Evolutionary conservation across 2,888 invertebrate genomes (phyloP).

Genomic region (Abrostola tripartita): DNA sequence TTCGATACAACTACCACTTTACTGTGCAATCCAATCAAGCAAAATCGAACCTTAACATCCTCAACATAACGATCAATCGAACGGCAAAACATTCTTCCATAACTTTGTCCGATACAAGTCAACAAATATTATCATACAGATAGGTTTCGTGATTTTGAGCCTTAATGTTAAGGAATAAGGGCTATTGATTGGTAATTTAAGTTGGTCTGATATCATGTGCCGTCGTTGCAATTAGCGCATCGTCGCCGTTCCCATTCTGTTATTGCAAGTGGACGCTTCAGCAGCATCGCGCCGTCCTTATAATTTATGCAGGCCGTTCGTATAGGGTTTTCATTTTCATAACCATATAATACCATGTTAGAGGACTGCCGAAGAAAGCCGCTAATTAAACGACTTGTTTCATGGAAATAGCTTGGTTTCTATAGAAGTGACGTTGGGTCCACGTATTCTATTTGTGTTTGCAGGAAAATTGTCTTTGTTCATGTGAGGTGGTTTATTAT

Average conservation of each 20-base stretch:
- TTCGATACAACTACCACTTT: constrained; percentile 48
- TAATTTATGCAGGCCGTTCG: constrained; percentile 38
- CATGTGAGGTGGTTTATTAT: no score
- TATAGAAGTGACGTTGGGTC: neutral
- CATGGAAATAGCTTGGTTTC: neutral
- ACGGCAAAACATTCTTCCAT: constrained; percentile 41
- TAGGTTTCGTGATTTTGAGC: constrained; percentile 26
- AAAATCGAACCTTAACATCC: constrained; percentile 22
- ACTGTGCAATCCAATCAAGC: neutral
- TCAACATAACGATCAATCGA: constrained; percentile 5
- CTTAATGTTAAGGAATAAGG: neutral
- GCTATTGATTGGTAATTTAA: constrained; percentile 4
- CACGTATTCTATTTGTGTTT: no score
- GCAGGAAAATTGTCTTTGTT: no score
- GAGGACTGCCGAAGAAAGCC: constrained; percentile 13
- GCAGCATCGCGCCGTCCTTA: constrained; percentile 30
- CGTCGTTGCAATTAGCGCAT: constrained; percentile 62
- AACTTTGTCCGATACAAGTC: constrained; percentile 56
- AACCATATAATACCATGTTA: constrained; percentile 12
- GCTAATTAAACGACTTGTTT: constrained; percentile 20
- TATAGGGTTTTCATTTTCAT: constrained; percentile 26
- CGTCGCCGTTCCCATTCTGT: constrained; percentile 59
- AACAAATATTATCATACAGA: constrained; percentile 35
- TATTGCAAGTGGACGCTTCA: constrained; percentile 54
- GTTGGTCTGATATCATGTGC: constrained; percentile 50